Conservation (phyloP, 1,140 invertebrate species). For the Hylaeus anthracinus region DNA sequence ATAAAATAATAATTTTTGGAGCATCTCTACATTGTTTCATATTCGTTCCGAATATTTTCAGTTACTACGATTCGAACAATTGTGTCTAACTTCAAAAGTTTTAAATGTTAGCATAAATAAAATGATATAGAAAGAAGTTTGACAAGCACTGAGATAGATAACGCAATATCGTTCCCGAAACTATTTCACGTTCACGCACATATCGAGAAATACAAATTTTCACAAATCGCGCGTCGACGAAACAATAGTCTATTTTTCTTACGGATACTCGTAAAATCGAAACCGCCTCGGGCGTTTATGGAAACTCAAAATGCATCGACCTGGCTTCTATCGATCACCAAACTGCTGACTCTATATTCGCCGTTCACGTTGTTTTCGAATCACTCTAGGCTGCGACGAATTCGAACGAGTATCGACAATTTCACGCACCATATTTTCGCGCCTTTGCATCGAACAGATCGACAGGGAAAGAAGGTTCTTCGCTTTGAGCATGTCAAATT, state of each 20-base stretch:
- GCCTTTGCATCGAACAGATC: too few relatives aligned
- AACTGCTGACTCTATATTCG: neutral
- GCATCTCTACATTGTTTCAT: neutral
- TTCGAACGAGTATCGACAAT: neutral
- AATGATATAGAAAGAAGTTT: too few relatives aligned
- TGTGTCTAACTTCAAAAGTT: too few relatives aligned
- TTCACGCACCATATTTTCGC: neutral
- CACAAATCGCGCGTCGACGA: neutral
- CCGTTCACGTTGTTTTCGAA: neutral
- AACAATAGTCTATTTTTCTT: neutral
- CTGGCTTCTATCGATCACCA: neutral
- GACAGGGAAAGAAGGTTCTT: too few relatives aligned
- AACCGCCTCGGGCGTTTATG: slow-evolving; percentile 1
- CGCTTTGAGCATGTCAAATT: too few relatives aligned
- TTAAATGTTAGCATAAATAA: too few relatives aligned
- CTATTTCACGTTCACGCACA: neutral
- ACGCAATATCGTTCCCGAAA: slow-evolving; percentile 23
- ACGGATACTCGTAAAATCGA: neutral
- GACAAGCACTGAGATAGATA: neutral
- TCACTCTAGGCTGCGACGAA: neutral
- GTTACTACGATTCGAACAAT: neutral
- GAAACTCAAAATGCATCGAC: neutral
- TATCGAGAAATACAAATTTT: too few relatives aligned
- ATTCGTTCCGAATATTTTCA: neutral
- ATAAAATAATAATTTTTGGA: neutral